phyloP scores from a whole-genome alignment of 2,797 vertebrate species.

The Echiichthys vipera region DNA sequence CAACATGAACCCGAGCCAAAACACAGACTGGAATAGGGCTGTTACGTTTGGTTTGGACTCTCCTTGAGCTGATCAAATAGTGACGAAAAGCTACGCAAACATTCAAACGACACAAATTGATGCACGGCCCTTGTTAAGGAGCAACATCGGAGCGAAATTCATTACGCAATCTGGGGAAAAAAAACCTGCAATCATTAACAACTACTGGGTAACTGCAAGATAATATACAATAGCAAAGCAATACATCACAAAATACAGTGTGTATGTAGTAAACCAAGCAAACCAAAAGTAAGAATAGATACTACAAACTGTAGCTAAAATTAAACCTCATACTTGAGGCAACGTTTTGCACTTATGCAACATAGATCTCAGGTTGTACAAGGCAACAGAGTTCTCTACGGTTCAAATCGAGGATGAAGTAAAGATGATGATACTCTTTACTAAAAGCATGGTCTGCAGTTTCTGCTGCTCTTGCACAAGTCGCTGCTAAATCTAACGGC shows the following conservation, averaged over 20 bases:
- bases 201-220: not conserved
- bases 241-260: not conserved
- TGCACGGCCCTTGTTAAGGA: not conserved
- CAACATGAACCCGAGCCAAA: not conserved
- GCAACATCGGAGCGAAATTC: not conserved
- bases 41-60: not conserved
- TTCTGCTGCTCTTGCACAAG: not conserved
- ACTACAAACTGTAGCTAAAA: not conserved
- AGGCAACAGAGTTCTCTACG: not conserved
- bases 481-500: not conserved
- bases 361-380: not conserved
- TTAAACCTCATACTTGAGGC: not conserved
- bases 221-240: not conserved
- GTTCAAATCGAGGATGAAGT: not conserved
- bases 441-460: not conserved
- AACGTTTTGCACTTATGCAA: not conserved
- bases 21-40: not conserved
- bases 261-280: not conserved
- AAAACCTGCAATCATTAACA: conserved; percentile 25
- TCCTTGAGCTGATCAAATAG: not conserved
- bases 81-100: not conserved
- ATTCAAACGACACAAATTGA: accelerated
- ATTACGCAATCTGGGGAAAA: not conserved
- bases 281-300: not conserved
- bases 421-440: not conserved